Conservation (phyloP, 1,140 invertebrate species). For the Danaus plexippus region DNA sequence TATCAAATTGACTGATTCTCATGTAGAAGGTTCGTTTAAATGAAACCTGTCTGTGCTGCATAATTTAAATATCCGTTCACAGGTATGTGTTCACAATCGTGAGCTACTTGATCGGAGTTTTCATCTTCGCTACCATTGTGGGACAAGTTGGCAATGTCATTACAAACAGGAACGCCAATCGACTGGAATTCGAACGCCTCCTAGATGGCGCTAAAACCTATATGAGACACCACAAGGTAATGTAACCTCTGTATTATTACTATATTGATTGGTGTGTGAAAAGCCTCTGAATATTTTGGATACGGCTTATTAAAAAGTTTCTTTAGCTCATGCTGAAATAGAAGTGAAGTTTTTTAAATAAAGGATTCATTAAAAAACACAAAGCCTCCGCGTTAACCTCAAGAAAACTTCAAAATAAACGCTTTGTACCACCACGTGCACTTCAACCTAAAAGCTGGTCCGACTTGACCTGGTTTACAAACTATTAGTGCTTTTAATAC, state of each 20-base stretch:
- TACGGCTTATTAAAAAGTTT: too few species aligned
- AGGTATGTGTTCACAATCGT: slow-evolving; percentile 98
- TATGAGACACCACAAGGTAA: slow-evolving; percentile 94
- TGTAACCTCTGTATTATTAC: too few species aligned
- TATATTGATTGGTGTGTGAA: too few species aligned
- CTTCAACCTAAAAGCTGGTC: too few species aligned
- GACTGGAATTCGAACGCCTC: slow-evolving; percentile 94
- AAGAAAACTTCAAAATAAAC: too few species aligned
- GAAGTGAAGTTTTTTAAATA: too few species aligned
- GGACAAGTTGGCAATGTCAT: slow-evolving; percentile 98
- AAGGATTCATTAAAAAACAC: too few species aligned
- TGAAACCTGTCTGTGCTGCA: slow-evolving; percentile 5
- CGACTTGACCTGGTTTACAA: background rate
- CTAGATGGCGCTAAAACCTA: slow-evolving; percentile 97
- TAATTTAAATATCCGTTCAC: slow-evolving; percentile 65
- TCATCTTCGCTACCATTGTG: slow-evolving; percentile 98
- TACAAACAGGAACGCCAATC: slow-evolving; percentile 96
- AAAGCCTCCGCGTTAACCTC: too few species aligned
- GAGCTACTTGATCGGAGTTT: slow-evolving; percentile 96
- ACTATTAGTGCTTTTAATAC: too few species aligned
- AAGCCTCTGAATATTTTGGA: too few species aligned
- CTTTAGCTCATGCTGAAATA: too few species aligned
- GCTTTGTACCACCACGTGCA: too few species aligned
- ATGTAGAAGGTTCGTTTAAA: slow-evolving; percentile 17
- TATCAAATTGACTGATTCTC: slow-evolving; percentile 12